Conservation (phyloP, 2,888 invertebrate species). For the Apodemia hepburni region DNA sequence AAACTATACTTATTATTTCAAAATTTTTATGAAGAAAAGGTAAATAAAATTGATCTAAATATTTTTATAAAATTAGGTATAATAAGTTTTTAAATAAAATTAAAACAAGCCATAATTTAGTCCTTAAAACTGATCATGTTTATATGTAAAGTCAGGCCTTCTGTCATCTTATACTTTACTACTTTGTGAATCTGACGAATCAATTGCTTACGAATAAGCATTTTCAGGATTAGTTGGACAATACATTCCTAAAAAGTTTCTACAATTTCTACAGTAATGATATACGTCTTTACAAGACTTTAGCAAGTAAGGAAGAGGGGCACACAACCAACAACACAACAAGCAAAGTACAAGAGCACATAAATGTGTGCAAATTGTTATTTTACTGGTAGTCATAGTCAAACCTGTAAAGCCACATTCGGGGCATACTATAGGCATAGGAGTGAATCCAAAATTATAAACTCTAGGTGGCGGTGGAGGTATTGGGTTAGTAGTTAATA, state of each 20-base stretch:
- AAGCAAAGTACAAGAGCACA: slow-evolving; percentile 60
- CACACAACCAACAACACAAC: slow-evolving; percentile 71
- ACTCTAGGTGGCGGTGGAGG: slow-evolving; percentile 48
- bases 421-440: slow-evolving; percentile 57
- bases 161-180: background rate
- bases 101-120: too few relatives aligned
- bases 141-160: too few relatives aligned
- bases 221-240: slow-evolving; percentile 62
- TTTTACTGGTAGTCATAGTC: slow-evolving; percentile 51
- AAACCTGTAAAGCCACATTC: slow-evolving; percentile 64
- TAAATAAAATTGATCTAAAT: too few relatives aligned
- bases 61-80: too few relatives aligned
- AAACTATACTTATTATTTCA: too few relatives aligned
- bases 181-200: background rate
- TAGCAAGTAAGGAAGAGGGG: slow-evolving; percentile 61
- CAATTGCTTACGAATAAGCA: slow-evolving; percentile 25
- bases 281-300: slow-evolving; percentile 71
- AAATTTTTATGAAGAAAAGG: too few relatives aligned
- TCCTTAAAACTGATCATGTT: background rate
- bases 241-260: slow-evolving; percentile 62
- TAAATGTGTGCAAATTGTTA: slow-evolving; percentile 65
- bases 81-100: too few relatives aligned
- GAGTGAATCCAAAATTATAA: slow-evolving; percentile 55
- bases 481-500: slow-evolving; percentile 57
- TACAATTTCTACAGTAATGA: slow-evolving; percentile 69